phyloP scores from a whole-genome alignment of 2,113 vertebrate genomes.

The Pluvialis apricaria region DNA sequence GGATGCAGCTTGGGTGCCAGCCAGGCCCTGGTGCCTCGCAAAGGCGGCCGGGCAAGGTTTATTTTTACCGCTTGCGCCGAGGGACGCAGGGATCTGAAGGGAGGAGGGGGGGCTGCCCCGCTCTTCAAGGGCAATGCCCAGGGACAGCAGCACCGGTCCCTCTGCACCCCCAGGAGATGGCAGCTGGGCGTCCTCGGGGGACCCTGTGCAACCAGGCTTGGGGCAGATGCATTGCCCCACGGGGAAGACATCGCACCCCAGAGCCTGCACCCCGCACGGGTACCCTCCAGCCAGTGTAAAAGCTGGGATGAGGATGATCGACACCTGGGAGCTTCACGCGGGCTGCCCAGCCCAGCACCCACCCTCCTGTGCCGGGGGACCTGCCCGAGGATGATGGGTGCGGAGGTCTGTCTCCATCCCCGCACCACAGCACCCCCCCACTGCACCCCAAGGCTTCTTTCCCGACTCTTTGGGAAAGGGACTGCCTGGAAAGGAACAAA shows the following conservation, averaged over 20 bases:
- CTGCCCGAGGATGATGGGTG: neutral
- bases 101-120: neutral
- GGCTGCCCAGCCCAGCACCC: neutral
- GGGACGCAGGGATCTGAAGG: neutral
- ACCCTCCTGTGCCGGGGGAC: neutral
- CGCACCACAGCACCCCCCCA: neutral
- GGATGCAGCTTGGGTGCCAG: neutral
- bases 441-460: neutral
- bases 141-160: neutral
- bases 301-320: neutral
- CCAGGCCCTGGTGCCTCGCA: neutral
- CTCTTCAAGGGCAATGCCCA: neutral
- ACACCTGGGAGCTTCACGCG: neutral
- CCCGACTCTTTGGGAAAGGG: neutral
- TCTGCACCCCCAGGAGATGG: rapidly evolving
- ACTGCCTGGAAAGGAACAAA: neutral
- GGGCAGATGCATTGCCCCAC: rapidly evolving
- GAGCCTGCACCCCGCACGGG: neutral
- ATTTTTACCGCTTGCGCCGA: neutral
- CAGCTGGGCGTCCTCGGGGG: neutral
- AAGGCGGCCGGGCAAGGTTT: neutral
- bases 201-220: neutral
- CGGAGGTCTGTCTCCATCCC: neutral
- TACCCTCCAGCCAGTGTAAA: neutral
- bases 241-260: rapidly evolving